Evolutionary conservation across 2,113 vertebrate genomes (phyloP).

Genomic region (Heterotis niloticus): DNA sequence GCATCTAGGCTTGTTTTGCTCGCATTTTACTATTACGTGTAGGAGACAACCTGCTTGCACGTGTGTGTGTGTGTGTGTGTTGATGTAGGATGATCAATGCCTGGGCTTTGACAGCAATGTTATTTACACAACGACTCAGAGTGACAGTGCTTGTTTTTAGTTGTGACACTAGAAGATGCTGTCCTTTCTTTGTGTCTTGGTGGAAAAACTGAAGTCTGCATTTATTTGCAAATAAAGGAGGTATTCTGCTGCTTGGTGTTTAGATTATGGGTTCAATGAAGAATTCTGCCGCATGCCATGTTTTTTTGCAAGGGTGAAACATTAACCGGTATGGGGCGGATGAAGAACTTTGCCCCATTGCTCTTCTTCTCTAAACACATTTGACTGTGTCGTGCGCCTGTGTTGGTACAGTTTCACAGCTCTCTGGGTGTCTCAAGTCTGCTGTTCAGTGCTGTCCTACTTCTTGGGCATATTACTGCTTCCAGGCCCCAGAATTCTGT

Average conservation of each 20-base stretch:
- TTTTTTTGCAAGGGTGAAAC: background rate
- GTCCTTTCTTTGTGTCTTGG: background rate
- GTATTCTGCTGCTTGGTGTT: background rate
- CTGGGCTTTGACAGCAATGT: background rate
- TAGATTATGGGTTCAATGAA: background rate
- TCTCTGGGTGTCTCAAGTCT: constrained; percentile 1
- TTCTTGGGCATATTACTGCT: background rate
- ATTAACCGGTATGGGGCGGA: background rate
- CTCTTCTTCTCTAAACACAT: background rate
- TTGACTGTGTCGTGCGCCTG: background rate
- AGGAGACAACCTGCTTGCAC: background rate
- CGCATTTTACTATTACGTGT: background rate
- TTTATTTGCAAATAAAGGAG: background rate
- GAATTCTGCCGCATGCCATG: background rate
- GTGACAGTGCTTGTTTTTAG: background rate
- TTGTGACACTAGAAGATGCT: background rate
- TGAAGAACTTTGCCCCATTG: constrained; percentile 3
- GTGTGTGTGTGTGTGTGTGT: background rate
- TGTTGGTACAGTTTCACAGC: background rate
- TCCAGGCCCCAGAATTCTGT: background rate
- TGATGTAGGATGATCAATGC: background rate
- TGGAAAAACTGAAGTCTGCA: background rate
- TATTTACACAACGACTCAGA: background rate
- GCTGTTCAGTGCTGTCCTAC: background rate
- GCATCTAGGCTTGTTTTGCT: background rate